Evolutionary conservation across 2,113 vertebrate species (phyloP), one percentile per base, ranked within the genome.

Genomic region (Danio rerio): DNA sequence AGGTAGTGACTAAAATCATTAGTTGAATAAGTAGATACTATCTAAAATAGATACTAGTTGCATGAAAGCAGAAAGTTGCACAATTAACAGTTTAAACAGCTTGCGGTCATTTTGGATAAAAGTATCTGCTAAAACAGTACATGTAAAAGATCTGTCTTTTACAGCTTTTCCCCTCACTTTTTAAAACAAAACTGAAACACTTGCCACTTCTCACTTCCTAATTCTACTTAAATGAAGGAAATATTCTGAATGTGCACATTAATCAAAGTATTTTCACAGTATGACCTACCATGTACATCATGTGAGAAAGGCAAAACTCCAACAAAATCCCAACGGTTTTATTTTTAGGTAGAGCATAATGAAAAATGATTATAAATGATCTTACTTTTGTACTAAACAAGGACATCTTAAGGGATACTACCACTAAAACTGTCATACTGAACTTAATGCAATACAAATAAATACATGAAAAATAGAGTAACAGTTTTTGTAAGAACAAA

Each of bases 121-220:
- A 31, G 31, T 31, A 31, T 31, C 31, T 31, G 31, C 31, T 31
- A 31, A 31, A 31, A 31, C 31, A 31, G 31, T 31, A 31, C 31
- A 31, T 31, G 31, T 31, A 31, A 31, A 31, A 31, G 31, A 31
- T 3, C 58, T 74, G 16, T 40, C 20, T 66, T 83, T 75, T 20
- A 5, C 42, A 75, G 10, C 42, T 55, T 58, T 72, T 87, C 85
- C 78, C 75, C 47, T n/a, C 81, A 86, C 86, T 76, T 83, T 59
- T 2, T 10, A 50, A 86, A 77, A 8, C 3, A 4, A 43, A 16
- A n/a, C 56, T 82, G 70, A 62, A 85, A 78, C 59, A 47, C 13
- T 16, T n/a, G 53, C 20, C 40, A 43, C 21, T 71, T 72, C 70
- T 40, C 80, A 81, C 84, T 87, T 84, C 78, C 68, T 45, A 47